These are phyloP conservation scores for Nerophis ophidion DNA, from an alignment of 2,113 vertebrate species.

Conservation along the genomic window DNA sequence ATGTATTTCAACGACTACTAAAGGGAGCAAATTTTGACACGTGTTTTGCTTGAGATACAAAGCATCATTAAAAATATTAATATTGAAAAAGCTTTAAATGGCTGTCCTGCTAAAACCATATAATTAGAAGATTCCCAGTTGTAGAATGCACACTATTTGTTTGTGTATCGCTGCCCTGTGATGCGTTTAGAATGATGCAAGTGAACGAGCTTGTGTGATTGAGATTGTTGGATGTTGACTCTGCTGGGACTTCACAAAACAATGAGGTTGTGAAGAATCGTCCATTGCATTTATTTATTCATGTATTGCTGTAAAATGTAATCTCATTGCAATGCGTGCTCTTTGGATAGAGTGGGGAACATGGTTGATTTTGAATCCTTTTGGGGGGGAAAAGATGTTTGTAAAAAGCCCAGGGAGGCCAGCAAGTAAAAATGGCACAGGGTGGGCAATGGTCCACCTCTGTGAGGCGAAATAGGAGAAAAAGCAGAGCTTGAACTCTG, in stretches of 20 bases:
- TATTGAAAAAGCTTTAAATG: not conserved
- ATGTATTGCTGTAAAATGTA: not conserved
- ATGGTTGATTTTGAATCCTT: not conserved
- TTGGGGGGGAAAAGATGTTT: not conserved
- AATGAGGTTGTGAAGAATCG: not conserved
- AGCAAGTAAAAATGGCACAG: not conserved
- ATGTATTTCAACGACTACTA: not conserved
- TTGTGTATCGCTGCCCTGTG: not conserved
- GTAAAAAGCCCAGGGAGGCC: not conserved
- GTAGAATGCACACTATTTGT: no score
- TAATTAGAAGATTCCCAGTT: not conserved
- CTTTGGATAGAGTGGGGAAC: not conserved
- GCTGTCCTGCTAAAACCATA: not conserved
- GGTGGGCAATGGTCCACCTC: not conserved
- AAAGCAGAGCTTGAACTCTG: conserved; percentile 1
- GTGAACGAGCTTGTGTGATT: not conserved
- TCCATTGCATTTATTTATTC: not conserved
- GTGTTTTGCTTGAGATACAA: not conserved
- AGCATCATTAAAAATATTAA: not conserved
- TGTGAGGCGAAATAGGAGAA: not conserved
- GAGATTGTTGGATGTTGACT: not conserved
- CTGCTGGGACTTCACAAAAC: not conserved
- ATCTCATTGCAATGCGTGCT: not conserved
- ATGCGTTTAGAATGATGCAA: not conserved
- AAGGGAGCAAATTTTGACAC: not conserved